Conservation (phyloP, 2,113 vertebrate genomes). For the Phrynocephalus versicolor region DNA sequence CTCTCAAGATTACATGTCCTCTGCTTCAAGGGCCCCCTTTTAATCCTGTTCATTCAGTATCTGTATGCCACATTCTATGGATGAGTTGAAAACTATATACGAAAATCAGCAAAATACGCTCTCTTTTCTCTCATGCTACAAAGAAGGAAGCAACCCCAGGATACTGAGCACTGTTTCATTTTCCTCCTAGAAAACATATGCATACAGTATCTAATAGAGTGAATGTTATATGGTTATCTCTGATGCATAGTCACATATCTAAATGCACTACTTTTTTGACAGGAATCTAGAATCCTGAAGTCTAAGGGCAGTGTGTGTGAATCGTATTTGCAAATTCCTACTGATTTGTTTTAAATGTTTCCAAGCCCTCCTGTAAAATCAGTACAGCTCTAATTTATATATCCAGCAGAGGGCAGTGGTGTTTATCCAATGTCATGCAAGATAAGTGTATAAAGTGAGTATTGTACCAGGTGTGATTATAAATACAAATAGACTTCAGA, state of each 20-base stretch:
- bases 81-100: background rate
- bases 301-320: background rate
- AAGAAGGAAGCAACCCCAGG: background rate
- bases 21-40: no score
- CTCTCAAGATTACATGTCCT: no score
- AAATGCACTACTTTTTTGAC: background rate
- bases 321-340: background rate
- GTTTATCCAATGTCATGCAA: constrained; percentile 17
- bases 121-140: background rate
- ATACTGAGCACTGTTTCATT: background rate
- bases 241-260: background rate
- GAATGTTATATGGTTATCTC: no score
- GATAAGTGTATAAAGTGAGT: rapidly evolving
- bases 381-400: background rate
- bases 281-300: background rate
- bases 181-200: background rate
- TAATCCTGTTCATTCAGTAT: no score
- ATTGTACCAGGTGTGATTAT: background rate
- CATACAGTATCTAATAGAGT: background rate
- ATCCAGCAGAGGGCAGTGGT: constrained; percentile 69
- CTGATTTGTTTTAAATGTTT: background rate
- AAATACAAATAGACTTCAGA: background rate
- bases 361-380: background rate
- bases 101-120: background rate
- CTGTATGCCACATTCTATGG: no score